Base-by-base conservation (phyloP, 2,888 invertebrate genomes). In the Troides oblongomaculatus region DNA sequence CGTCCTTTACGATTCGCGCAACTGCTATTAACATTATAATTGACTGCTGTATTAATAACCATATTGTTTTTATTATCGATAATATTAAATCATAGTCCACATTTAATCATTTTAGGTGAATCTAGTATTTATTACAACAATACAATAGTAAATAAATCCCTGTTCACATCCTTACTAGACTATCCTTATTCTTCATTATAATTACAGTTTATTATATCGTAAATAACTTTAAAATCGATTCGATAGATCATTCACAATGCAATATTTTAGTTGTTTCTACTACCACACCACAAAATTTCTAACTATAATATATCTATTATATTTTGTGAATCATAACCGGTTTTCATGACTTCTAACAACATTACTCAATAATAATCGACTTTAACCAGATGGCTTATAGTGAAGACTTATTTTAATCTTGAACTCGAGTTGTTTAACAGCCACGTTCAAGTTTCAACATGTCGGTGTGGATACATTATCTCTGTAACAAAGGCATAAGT, bases 391-490 rank as follows among this genome's bases (percentile, higher is more conserved):
- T 39, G 39, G 8, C 39, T 39, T 39, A 67, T 67, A 62, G 65
- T 57, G 62, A 62, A 66, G 59, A 50, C 66, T 23, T 62, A 43
- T 62, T 59, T 39, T 66, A 66, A 66, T 70, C 66, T 62, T 14
- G 30, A 36, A 64, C 53, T 25, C 43, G 62, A 63, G 60, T 46
- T 63, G 64, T 46, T 62, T 57, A 67, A 61, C 58, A 62, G 61
- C 57, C 57, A 66, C 65, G 68, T 60, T 60, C 63, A 62, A 56
- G 71, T 70, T 63, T 70, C 43, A 73, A 71, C 71, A 63, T 64
- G 71, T 71, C 66, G 64, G 57, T 36, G 30, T 56, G 66, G 53
- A 66, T 62, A 61, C 58, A 58, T 71, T 72, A 72, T 73, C 70
- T 69, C 23, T 69, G 57, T 62, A 63, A 69, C 61, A 65, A 68